These are phyloP conservation scores for Chlamydotis undulata DNA, from an alignment of 2,113 vertebrate genomes.

Conservation along the genomic window DNA sequence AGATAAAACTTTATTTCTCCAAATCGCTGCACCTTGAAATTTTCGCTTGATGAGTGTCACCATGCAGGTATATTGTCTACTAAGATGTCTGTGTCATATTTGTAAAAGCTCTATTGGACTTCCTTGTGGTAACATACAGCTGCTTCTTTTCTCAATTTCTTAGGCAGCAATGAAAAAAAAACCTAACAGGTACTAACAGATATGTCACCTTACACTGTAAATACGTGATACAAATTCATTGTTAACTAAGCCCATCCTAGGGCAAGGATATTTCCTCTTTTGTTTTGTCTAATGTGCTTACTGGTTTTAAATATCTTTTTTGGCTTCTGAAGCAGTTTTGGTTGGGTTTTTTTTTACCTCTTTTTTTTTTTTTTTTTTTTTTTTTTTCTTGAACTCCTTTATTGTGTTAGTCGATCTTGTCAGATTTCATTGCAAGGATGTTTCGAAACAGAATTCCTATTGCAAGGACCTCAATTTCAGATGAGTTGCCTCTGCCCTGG, in stretches of 20 bases:
- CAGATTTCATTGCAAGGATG: background rate
- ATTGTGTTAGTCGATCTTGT: background rate
- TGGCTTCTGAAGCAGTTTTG: background rate
- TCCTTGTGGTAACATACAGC: background rate
- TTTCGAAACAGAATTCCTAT: background rate
- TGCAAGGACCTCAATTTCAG: background rate
- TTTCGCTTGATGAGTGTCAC: background rate
- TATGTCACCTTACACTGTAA: background rate
- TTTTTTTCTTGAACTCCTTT: background rate
- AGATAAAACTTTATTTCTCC: background rate
- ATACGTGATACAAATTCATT: background rate
- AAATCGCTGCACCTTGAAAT: background rate
- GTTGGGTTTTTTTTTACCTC: too few relatives aligned
- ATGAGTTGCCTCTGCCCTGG: background rate
- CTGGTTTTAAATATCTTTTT: background rate
- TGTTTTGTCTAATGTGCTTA: background rate
- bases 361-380: background rate
- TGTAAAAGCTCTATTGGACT: background rate
- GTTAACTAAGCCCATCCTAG: background rate
- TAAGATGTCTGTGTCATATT: background rate
- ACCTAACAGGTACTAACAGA: background rate
- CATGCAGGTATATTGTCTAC: background rate
- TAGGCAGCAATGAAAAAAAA: background rate
- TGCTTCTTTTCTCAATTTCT: background rate
- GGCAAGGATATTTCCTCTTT: background rate